Evolutionary conservation across 2,113 vertebrate species (phyloP).

Genomic region (Pyxicephalus adspersus): DNA sequence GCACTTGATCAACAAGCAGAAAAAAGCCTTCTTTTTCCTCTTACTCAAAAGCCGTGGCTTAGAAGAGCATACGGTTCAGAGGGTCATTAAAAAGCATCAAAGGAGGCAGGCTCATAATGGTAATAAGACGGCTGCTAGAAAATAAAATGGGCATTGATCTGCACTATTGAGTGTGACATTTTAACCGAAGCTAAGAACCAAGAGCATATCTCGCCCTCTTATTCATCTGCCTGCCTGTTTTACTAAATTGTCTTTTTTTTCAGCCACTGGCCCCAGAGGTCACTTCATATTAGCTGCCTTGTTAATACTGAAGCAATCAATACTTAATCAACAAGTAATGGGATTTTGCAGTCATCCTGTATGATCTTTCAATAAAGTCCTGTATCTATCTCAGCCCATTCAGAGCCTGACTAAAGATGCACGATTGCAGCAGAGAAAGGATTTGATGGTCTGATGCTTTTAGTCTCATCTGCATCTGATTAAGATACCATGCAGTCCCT

Average conservation of each 20-base stretch:
- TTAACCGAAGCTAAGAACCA: conserved; percentile 93
- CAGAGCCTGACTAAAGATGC: conserved; percentile 84
- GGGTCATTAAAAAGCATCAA: conserved; percentile 88
- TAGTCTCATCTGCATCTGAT: conserved; percentile 98
- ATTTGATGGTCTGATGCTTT: conserved; percentile 98
- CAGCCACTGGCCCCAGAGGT: conserved; percentile 95
- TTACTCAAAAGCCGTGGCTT: conserved; percentile 78
- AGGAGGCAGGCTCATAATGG: conserved; percentile 86
- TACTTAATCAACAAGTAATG: conserved; percentile 99
- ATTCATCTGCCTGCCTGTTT: conserved; percentile 83
- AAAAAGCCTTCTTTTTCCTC: conserved; percentile 71
- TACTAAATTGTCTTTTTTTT: conserved; percentile 84
- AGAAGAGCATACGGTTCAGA: conserved; percentile 80
- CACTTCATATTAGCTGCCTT: conserved; percentile 99
- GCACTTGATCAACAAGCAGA: conserved; percentile 70
- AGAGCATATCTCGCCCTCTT: conserved; percentile 80
- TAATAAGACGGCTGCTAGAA: conserved; percentile 89
- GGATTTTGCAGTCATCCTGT: conserved; percentile 98
- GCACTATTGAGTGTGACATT: conserved; percentile 94
- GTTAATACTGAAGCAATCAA: conserved; percentile 99
- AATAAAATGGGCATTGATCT: conserved; percentile 98
- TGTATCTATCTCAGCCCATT: conserved; percentile 89
- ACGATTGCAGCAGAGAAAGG: conserved; percentile 81
- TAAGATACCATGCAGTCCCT: conserved; percentile 85
- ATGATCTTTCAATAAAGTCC: conserved; percentile 99